Conservation (phyloP, 1,140 invertebrate genomes). For the Stratiolaelaps scimitus region DNA sequence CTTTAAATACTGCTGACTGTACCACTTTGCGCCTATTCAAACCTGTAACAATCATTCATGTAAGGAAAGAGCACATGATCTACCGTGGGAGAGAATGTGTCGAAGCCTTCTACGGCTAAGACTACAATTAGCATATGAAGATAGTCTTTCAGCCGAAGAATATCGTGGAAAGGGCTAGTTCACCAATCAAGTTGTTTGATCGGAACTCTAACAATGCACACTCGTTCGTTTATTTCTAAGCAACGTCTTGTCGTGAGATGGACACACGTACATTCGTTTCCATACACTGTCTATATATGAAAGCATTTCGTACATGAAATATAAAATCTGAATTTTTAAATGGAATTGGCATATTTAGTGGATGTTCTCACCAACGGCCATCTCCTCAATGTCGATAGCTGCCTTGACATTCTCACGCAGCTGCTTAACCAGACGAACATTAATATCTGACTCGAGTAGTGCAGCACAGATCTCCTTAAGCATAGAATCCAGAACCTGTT, state of each 20-base stretch:
- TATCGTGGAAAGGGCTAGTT: not conserved
- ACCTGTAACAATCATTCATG: constrained; percentile 45
- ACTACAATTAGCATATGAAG: no score
- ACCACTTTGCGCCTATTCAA: constrained; percentile 98
- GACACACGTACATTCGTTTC: no score
- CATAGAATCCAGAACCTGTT: constrained; percentile 91
- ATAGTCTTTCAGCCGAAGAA: not conserved
- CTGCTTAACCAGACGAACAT: constrained; percentile 89
- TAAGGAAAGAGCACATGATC: no score
- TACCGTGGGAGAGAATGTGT: no score
- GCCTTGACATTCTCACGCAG: constrained; percentile 91
- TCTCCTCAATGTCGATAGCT: constrained; percentile 98
- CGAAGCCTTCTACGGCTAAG: no score
- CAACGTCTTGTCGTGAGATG: no score
- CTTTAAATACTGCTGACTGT: constrained; percentile 95
- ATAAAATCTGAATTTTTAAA: no score
- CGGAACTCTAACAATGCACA: no score
- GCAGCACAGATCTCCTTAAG: constrained; percentile 97
- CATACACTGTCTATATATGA: no score
- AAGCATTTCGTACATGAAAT: no score
- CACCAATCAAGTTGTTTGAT: not conserved
- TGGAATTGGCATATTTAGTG: no score
- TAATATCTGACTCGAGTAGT: constrained; percentile 95
- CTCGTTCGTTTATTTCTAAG: no score
- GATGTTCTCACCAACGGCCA: constrained; percentile 57